Base-by-base conservation (phyloP, 2,113 vertebrate genomes). In the Melanotaenia duboulayi region DNA sequence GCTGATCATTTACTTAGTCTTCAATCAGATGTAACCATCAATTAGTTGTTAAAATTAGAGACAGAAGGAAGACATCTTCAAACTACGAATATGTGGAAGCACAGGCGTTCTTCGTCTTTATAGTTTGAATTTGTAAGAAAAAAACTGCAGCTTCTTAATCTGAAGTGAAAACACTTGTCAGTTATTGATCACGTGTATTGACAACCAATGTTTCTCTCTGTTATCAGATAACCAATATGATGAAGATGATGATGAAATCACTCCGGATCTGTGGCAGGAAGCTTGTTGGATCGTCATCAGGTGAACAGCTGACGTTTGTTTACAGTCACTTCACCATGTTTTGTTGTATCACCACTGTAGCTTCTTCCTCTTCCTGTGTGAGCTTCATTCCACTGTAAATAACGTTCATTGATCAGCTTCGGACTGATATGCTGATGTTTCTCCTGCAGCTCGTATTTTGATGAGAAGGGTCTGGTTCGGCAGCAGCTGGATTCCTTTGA, bases 231-330 rank as follows among this genome's bases (percentile, higher is more conserved):
- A 96, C 85, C 98, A 98, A 7, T 99, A 99, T 77, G 98, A 99
- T 82, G 98, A 99, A 57, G 98, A 99, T 19, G 98, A 99, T 39
- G 97, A 99, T 91, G 98, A 99, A 88, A 99, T 99, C 89, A 99
- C 98, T 0, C 96, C 98, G 0, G 98, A 99, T 80, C 74, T 99
- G 87, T 99, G 98, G 98, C 98, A 99, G 72, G 98, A 99, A 77
- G 98, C 98, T 0, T 99, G 98, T 80, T 99, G 98, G 98, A 99
- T 99, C 62, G 98, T 99, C 42, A 99, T 99, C 76, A 99, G 98
- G 98, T 99, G 92, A 71, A 85, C 32, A 63, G 19, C 42, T 65
- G 22, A 17, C 6, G 28, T 28, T 28, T 28, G 28, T 28, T 28
- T 28, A 28, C 20, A 25, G 10, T 50, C 32, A 19, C 28, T 11